Conservation (phyloP, 2,888 invertebrate genomes). For the Eristalis pertinax region DNA sequence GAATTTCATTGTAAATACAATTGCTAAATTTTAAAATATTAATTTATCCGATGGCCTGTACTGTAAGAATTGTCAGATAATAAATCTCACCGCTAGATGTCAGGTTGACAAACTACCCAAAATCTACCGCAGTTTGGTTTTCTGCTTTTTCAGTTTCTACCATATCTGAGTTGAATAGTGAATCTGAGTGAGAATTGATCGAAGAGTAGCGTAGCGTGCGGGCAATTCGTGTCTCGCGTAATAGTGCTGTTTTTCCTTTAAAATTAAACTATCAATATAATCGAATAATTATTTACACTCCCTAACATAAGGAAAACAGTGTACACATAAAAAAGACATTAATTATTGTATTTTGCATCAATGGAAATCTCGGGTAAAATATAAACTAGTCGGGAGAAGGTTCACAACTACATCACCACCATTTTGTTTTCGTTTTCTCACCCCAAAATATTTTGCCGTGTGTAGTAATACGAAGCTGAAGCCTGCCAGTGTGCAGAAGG, state of each 20-base stretch:
- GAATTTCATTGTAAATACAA: too few relatives aligned
- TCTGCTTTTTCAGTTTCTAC: not conserved
- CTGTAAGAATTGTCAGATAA: not conserved
- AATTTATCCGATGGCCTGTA: not conserved
- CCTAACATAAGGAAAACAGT: not conserved
- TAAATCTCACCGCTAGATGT: not conserved
- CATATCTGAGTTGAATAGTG: slow-evolving; percentile 3
- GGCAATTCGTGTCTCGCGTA: slow-evolving; percentile 28
- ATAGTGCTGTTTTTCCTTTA: slow-evolving; percentile 2
- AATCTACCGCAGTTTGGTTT: not conserved
- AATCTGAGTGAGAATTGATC: slow-evolving; percentile 62
- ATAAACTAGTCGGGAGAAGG: slow-evolving; percentile 8
- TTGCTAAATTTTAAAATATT: too few relatives aligned
- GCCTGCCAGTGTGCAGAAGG: slow-evolving; percentile 12
- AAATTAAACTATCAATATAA: slow-evolving; percentile 1
- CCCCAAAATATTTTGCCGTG: slow-evolving; percentile 43
- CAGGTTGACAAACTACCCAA: not conserved
- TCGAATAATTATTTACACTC: not conserved
- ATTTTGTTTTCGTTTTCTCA: slow-evolving; percentile 69
- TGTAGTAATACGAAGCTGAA: slow-evolving; percentile 24
- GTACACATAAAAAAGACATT: not conserved
- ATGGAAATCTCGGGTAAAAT: slow-evolving; percentile 5
- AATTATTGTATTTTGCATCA: not conserved
- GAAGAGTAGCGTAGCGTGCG: slow-evolving; percentile 67
- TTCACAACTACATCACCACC: slow-evolving; percentile 65